Percentiles rank a stretch among this genome's conserved stretches.
phyloP scores from a whole-genome alignment of 2,888 invertebrate genomes.

The Hoplodrina ambigua region DNA sequence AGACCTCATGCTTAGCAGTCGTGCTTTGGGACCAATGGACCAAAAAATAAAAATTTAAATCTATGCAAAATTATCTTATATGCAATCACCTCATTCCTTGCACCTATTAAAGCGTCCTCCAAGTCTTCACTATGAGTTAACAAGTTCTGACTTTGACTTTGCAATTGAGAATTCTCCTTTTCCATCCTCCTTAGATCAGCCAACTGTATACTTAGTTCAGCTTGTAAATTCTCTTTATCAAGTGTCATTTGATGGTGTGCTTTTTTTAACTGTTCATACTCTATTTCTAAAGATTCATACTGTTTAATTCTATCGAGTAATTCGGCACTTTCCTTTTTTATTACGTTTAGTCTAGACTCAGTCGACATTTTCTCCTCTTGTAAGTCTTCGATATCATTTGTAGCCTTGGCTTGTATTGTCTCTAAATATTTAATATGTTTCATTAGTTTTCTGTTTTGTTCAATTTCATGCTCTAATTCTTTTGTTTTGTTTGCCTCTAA shows the following conservation, averaged over 20 bases:
- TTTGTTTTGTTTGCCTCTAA: conserved; percentile 70
- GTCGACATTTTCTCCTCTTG: conserved; percentile 72
- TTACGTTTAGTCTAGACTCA: conserved; percentile 65
- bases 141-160: conserved; percentile 72
- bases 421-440: conserved; percentile 70
- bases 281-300: conserved; percentile 72
- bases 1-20: background rate
- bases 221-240: conserved; percentile 76
- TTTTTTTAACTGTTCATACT: conserved; percentile 72
- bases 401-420: conserved; percentile 56
- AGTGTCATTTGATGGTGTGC: conserved; percentile 65
- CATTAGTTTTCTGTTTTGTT: conserved; percentile 73
- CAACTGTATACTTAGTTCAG: conserved; percentile 69
- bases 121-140: conserved; percentile 75
- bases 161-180: conserved; percentile 73
- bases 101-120: conserved; percentile 75
- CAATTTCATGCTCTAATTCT: conserved; percentile 74
- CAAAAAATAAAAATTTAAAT: too few species aligned
- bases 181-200: conserved; percentile 68
- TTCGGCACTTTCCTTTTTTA: conserved; percentile 74
- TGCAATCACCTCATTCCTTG: conserved; percentile 76
- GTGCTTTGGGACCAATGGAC: too few species aligned
- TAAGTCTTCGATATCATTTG: conserved; percentile 52
- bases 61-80: background rate
- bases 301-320: conserved; percentile 73